Evolutionary conservation across 2,888 invertebrate species (phyloP), one percentile per base, ranked within the genome.

Genomic region (Physocephala rufipes): DNA sequence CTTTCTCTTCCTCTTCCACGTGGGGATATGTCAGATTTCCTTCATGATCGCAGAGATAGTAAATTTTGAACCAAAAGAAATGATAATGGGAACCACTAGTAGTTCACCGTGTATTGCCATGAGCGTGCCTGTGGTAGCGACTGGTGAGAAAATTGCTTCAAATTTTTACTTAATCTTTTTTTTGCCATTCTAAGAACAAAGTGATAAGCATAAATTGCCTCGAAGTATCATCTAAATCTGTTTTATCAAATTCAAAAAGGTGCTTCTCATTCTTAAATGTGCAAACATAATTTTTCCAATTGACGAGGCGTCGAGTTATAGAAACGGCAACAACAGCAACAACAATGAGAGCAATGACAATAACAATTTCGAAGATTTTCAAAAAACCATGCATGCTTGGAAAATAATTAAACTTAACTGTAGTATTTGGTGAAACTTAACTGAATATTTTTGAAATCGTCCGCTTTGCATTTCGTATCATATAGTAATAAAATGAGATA

Each of bases 401-500:
- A 21, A 36, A 36, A 71, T 80, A 81, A 82, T 79, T 70, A 73
- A 77, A 82, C 83, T 81, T 80, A 75, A 75, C 76, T 76, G n/a
- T n/a, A n/a, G n/a, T 74, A 79, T 36, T 36, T 9, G 81, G 82
- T 82, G 83, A 82, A 76, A 80, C 76, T 74, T 79, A 78, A 76
- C 79, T 81, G 83, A 81, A 81, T 81, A 79, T 78, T 80, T 81
- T 81, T 79, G 24, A 45, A 19, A 36, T 43, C 21, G 43, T 66
- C 13, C 21, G 21, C 78, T 76, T n/a, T n/a, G n/a, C n/a, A n/a
- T n/a, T n/a, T n/a, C n/a, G n/a, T n/a, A n/a, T n/a, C n/a, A n/a
- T n/a, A n/a, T n/a, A n/a, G n/a, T n/a, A n/a, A n/a, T n/a, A n/a
- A n/a, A n/a, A n/a, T n/a, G n/a, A n/a, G n/a, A n/a, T n/a, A n/a